Base-by-base conservation (phyloP, 2,113 vertebrate genomes). In the Gadus macrocephalus region DNA sequence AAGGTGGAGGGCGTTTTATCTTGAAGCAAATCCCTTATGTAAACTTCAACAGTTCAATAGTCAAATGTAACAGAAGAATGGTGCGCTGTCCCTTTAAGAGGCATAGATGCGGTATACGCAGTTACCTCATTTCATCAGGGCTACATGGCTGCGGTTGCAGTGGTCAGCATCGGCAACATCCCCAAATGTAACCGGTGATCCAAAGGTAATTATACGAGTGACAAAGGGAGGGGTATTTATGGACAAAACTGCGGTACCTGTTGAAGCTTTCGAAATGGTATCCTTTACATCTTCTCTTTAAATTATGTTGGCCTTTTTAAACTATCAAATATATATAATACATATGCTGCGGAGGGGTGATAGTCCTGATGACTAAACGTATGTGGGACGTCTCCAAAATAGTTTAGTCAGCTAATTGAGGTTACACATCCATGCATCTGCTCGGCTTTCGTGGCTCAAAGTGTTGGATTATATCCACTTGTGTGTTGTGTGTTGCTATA, bases 81-180 rank as follows among this genome's bases (percentile, higher is more conserved):
- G 63, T 66, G 56, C 49, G 5, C 87, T 88, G 87, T 80, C 83
- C 16, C 90, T 91, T 91, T 91, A 91, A 91, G 90, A 87, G 69
- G 74, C 81, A 38, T 59, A 78, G 83, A 73, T 62, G 82, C 86
- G 77, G 82, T 79, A 84, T 71, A 74, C 80, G 86, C 86, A 87
- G 75, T 85, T 53, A 75, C 82, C 80, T 88, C 84, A 79, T 70
- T 82, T 79, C 69, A 74, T 82, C 75, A 66, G 77, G 31, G 84
- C 82, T 86, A 12, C 82, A 78, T 75, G 85, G 86, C 85, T 83
- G 85, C 86, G 42, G 42, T 9, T 14, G 83, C 79, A 59, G 87
- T 87, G 85, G 84, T 72, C 83, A 67, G 69, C 80, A 83, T 53
- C 82, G 69, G 64, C 79, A 74, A 28, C 81, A 49, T 49, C 42